These are phyloP conservation scores for Andrena chrysosceles DNA, from an alignment of 2,888 invertebrate genomes.

Conservation along the genomic window DNA sequence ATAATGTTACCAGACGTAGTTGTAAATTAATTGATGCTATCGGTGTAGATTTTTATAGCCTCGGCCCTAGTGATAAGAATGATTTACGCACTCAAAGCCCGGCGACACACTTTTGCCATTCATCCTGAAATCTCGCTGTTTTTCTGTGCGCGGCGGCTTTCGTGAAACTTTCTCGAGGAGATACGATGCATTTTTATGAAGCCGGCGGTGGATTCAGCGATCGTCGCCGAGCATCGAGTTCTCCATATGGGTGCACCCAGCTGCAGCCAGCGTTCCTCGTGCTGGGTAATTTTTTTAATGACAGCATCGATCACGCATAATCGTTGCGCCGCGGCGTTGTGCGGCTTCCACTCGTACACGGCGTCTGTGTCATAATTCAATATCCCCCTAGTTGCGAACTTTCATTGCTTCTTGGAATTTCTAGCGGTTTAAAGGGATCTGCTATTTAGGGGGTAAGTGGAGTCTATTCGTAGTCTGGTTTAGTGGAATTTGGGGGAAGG, in stretches of 20 bases:
- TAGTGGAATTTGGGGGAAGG: no score
- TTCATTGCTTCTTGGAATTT: no score
- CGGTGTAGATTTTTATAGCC: not conserved
- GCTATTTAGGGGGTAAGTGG: no score
- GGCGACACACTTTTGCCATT: constrained; percentile 44
- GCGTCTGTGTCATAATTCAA: not conserved
- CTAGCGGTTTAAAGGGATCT: no score
- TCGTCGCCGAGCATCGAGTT: constrained; percentile 23
- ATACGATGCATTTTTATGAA: constrained; percentile 53
- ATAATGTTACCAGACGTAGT: not conserved
- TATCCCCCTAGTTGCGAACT: no score
- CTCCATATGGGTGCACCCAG: not conserved
- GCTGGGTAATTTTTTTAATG: constrained; percentile 11
- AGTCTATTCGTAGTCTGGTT: no score
- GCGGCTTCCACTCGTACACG: not conserved
- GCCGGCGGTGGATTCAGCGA: constrained; percentile 17
- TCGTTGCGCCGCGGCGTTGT: not conserved
- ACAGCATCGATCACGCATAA: constrained; percentile 19
- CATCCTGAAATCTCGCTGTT: constrained; percentile 48
- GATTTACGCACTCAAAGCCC: constrained; percentile 24
- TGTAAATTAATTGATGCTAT: not conserved
- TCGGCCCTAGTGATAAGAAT: constrained; percentile 20
- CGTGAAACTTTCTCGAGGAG: constrained; percentile 55
- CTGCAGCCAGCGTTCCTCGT: not conserved
- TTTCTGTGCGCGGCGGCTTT: constrained; percentile 46